Evolutionary conservation across 2,113 vertebrate species (phyloP).

Genomic region (Esox niger): DNA sequence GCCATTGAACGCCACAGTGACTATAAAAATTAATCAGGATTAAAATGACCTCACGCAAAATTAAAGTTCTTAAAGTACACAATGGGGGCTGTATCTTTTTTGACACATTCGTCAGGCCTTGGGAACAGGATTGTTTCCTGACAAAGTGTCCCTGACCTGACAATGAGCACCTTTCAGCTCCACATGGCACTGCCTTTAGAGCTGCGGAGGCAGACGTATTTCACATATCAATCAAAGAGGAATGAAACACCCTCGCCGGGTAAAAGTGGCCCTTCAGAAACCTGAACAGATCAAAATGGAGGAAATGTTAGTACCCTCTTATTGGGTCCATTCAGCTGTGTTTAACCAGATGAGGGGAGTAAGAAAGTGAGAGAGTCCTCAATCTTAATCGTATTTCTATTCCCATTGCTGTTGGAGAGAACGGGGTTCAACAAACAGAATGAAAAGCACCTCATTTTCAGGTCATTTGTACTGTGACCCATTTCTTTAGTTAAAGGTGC

Average conservation of each 20-base stretch:
- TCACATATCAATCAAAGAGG: slow-evolving; percentile 83
- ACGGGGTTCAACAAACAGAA: not conserved
- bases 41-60: slow-evolving; percentile 84
- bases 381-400: not conserved
- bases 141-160: slow-evolving; percentile 75
- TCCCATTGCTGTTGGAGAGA: not conserved
- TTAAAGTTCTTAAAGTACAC: slow-evolving; percentile 77
- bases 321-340: slow-evolving; percentile 57
- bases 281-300: slow-evolving; percentile 61
- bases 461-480: not conserved
- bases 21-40: slow-evolving; percentile 85
- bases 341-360: slow-evolving; percentile 27
- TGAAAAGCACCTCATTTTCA: not conserved
- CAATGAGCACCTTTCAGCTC: slow-evolving; percentile 81
- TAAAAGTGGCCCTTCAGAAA: slow-evolving; percentile 70
- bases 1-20: slow-evolving; percentile 75
- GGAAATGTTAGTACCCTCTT: slow-evolving; percentile 65
- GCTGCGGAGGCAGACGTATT: slow-evolving; percentile 74
- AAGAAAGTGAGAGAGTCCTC: not conserved
- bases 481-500: not conserved
- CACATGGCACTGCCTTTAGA: slow-evolving; percentile 75
- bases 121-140: slow-evolving; percentile 81
- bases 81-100: slow-evolving; percentile 77
- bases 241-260: slow-evolving; percentile 55
- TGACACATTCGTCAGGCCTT: slow-evolving; percentile 75